Conservation (phyloP, 2,113 vertebrate species). For the Lophochroa leadbeateri region DNA sequence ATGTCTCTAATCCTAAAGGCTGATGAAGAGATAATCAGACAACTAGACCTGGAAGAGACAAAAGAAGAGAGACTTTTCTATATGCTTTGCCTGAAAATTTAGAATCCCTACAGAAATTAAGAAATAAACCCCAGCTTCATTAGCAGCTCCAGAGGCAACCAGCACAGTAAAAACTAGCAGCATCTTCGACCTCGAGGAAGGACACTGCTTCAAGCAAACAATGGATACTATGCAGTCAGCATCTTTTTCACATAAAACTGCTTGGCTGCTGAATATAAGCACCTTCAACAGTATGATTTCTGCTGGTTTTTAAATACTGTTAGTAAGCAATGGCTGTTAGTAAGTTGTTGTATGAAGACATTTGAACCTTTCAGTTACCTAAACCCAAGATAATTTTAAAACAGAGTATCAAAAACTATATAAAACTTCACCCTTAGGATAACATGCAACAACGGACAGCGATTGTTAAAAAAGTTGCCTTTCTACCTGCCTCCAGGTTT, state of each 20-base stretch:
- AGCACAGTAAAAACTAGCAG: slow-evolving; percentile 21
- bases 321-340: background rate
- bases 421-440: background rate
- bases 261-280: slow-evolving; percentile 35
- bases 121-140: slow-evolving; percentile 9
- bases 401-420: background rate
- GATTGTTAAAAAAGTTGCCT: background rate
- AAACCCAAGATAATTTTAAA: background rate
- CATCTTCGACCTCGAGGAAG: background rate
- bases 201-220: slow-evolving; percentile 27
- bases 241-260: slow-evolving; percentile 65
- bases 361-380: background rate
- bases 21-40: background rate
- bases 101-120: background rate
- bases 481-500: background rate
- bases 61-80: background rate
- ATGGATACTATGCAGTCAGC: slow-evolving; percentile 8
- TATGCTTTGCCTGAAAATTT: background rate
- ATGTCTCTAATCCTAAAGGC: background rate
- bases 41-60: background rate
- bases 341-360: background rate
- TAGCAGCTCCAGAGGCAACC: background rate
- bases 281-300: background rate
- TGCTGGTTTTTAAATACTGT: background rate
- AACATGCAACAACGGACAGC: background rate